Conservation (phyloP, 2,888 invertebrate genomes). For the Drosophila peninsularis region DNA sequence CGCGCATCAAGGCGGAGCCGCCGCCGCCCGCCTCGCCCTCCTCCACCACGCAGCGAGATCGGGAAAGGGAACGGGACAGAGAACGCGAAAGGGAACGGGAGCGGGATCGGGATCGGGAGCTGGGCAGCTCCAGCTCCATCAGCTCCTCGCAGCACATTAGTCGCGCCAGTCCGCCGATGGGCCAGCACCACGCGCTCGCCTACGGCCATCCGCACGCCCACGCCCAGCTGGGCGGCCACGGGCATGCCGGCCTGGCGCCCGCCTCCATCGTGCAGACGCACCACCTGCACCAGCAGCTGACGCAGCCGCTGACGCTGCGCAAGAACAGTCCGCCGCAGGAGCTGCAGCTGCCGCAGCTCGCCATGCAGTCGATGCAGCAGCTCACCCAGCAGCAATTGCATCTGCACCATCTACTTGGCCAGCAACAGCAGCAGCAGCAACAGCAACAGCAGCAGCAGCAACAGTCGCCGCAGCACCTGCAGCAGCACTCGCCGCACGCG, state of each 20-base stretch:
- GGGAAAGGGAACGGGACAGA: slow-evolving; percentile 46
- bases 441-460: slow-evolving; percentile 70
- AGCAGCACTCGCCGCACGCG: slow-evolving; percentile 79
- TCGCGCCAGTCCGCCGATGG: slow-evolving; percentile 61
- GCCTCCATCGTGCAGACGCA: slow-evolving; percentile 82
- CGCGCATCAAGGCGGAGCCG: slow-evolving; percentile 85
- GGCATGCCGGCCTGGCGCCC: slow-evolving; percentile 35
- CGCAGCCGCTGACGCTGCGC: slow-evolving; percentile 78
- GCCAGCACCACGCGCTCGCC: slow-evolving; percentile 53
- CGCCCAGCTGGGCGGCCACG: slow-evolving; percentile 24
- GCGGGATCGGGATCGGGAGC: slow-evolving; percentile 35
- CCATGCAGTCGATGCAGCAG: slow-evolving; percentile 83
- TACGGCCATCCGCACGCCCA: slow-evolving; percentile 40
- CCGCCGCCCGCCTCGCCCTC: slow-evolving; percentile 76
- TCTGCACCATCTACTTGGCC: slow-evolving; percentile 81
- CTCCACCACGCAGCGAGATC: slow-evolving; percentile 78
- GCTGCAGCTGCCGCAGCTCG: slow-evolving; percentile 71
- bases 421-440: slow-evolving; percentile 70
- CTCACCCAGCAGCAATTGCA: slow-evolving; percentile 83
- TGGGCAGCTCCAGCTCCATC: slow-evolving; percentile 61
- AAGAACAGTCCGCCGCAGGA: slow-evolving; percentile 82
- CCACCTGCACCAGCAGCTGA: slow-evolving; percentile 82
- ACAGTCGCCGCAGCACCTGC: slow-evolving; percentile 72
- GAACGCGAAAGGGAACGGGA: slow-evolving; percentile 44
- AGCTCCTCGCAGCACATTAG: slow-evolving; percentile 72